A percentile compares a stretch with the other conserved stretches of the same genome.
These are phyloP conservation scores for Centropyge bicolor DNA, from an alignment of 2,797 vertebrate species.

Conservation along the genomic window DNA sequence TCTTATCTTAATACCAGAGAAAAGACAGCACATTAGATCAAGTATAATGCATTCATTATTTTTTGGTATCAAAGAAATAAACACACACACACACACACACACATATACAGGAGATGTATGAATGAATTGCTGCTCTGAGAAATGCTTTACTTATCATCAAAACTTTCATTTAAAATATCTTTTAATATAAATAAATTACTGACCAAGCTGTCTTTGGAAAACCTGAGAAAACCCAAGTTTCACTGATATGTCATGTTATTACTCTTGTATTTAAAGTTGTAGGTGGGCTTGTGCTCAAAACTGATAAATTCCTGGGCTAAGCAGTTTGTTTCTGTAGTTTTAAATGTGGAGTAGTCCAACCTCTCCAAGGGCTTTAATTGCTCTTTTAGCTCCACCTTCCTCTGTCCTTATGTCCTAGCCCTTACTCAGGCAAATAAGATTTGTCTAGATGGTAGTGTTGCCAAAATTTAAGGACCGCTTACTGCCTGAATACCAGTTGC, in stretches of 20 bases:
- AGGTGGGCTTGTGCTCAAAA: neutral
- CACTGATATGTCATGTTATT: neutral
- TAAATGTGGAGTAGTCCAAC: neutral
- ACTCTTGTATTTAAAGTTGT: neutral
- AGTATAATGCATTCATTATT: neutral
- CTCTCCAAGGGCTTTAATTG: neutral
- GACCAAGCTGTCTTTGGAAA: neutral
- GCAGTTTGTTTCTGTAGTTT: neutral
- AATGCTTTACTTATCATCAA: neutral
- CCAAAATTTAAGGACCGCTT: constrained; percentile 8
- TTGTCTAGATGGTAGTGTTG: neutral
- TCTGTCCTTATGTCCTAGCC: neutral
- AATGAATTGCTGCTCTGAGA: neutral
- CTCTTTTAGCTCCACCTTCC: neutral
- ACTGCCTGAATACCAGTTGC: neutral
- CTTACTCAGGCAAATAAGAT: constrained; percentile 15
- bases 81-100: neutral
- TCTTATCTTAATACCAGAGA: neutral
- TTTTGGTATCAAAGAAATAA: neutral
- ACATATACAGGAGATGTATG: neutral
- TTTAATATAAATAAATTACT: neutral
- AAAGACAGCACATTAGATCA: neutral
- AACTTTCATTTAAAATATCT: neutral
- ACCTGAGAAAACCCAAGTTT: neutral
- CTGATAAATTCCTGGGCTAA: neutral